Percentiles rank a stretch among this genome's conserved stretches.
Evolutionary conservation across 2,113 vertebrate species (phyloP).

Genomic region (Tachuris rubrigastra): DNA sequence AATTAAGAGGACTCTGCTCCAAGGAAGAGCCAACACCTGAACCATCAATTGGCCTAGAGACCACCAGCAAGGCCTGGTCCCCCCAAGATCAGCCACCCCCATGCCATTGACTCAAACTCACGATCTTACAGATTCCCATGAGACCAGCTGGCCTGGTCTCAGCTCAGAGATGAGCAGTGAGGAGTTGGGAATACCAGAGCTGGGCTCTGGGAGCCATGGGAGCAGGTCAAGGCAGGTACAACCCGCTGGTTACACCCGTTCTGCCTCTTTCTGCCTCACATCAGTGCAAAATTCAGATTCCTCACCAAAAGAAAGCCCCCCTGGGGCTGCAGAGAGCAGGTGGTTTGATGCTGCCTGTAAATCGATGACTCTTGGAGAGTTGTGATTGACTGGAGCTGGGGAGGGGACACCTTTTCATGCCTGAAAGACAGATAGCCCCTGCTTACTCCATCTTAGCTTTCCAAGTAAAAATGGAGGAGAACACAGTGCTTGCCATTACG

Average conservation of each 20-base stretch:
- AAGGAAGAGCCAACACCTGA: neutral
- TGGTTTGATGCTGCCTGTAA: neutral
- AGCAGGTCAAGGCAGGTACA: neutral
- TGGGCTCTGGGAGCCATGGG: neutral
- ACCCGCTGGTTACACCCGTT: too few relatives aligned
- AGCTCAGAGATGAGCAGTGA: neutral
- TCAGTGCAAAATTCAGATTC: neutral
- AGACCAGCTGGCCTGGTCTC: neutral
- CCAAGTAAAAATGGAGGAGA: neutral
- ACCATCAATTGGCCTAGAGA: neutral
- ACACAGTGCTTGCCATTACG: neutral
- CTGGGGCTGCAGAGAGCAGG: neutral
- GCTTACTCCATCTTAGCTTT: neutral
- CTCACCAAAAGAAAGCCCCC: neutral
- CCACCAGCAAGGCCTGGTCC: neutral
- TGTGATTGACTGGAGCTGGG: neutral
- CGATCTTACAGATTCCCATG: fast-evolving
- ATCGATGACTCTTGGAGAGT: neutral
- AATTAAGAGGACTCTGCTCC: neutral
- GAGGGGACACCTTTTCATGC: neutral
- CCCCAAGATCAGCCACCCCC: neutral
- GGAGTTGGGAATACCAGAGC: neutral
- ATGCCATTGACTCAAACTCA: fast-evolving
- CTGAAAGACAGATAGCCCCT: neutral
- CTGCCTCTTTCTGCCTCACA: neutral